phyloP scores from a whole-genome alignment of 2,888 invertebrate species.

The Junonia oenone region DNA sequence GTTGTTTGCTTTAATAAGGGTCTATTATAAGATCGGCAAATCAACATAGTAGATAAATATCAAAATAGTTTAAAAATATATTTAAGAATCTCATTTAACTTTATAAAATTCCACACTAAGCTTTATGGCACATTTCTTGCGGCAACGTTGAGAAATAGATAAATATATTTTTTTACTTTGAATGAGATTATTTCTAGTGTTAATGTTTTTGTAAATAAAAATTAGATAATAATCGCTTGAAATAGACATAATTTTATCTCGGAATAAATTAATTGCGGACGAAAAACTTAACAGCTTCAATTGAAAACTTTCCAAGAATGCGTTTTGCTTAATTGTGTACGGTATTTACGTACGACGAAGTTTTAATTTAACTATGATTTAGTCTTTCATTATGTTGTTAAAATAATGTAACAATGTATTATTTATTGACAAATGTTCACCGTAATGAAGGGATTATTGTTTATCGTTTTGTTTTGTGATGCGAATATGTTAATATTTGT shows the following conservation, averaged over 20 bases:
- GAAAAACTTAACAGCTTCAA: not conserved
- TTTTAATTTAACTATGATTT: conserved; percentile 16
- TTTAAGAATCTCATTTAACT: conserved; percentile 36
- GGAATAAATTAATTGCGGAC: conserved; percentile 39
- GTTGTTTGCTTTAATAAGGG: conserved; percentile 23
- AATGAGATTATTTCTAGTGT: conserved; percentile 72
- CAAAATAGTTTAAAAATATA: conserved; percentile 13
- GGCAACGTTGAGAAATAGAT: conserved; percentile 53
- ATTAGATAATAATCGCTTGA: conserved; percentile 37
- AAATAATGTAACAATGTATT: conserved; percentile 30
- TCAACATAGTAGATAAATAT: conserved; percentile 13
- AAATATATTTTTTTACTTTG: conserved; percentile 51
- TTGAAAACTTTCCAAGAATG: conserved; percentile 25
- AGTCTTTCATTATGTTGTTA: conserved; percentile 26
- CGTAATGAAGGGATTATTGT: conserved; percentile 21
- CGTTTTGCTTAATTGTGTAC: no score
- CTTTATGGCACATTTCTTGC: conserved; percentile 27
- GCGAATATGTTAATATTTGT: conserved; percentile 12
- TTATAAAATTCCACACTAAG: conserved; percentile 26
- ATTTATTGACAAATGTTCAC: conserved; percentile 32
- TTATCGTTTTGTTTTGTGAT: conserved; percentile 32
- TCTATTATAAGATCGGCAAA: conserved; percentile 21
- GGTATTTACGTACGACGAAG: not conserved
- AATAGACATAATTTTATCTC: conserved; percentile 54
- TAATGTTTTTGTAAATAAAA: conserved; percentile 65